Evolutionary conservation across 2,113 vertebrate species (phyloP), one percentile per base, ranked within the genome.

Genomic region (Triplophysa siluroides): DNA sequence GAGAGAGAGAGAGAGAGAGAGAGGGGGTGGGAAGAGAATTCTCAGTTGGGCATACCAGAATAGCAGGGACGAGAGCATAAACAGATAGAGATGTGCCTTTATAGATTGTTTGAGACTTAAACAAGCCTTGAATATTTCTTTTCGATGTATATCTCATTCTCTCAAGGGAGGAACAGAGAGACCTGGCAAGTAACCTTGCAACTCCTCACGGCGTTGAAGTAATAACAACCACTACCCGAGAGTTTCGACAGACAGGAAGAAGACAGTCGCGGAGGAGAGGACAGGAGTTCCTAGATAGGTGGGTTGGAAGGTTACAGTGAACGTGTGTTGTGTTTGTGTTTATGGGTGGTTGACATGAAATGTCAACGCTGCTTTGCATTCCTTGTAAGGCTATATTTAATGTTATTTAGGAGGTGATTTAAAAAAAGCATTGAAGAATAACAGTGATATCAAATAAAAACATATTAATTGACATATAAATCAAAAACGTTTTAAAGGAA

Each of bases 21-120:
- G 33, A 33, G 33, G 33, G 33, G 87, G 29, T 60, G 56, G 56
- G 38, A 87, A 85, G 84, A 78, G 80, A 78, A 85, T 8, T 79
- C 24, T 8, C 71, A 56, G 78, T 72, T 68, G 65, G 86, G 83
- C 78, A 80, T 84, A 81, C 84, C 73, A 85, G 85, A 85, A 86
- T 85, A 83, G 81, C 76, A 74, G 60, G 60, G 62, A 45, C 38
- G 24, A 74, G 33, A 19, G 66, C 54, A 78, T 80, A 77, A 68
- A 74, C 68, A 74, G 50, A 14, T 60, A 10, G 65, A 66, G 67
- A 82, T 82, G 61, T 73, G 73, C 61, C 38, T 72, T 78, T 62
- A 47, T 50, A 73, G 62, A 56, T 9, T n/a, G 54, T 52, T 72
- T 50, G 52, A 78, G 67, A 74, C 29, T 23, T 19, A 61, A 56